Base-by-base conservation (phyloP, 1,140 invertebrate species). In the Parasteatoda tepidariorum region DNA sequence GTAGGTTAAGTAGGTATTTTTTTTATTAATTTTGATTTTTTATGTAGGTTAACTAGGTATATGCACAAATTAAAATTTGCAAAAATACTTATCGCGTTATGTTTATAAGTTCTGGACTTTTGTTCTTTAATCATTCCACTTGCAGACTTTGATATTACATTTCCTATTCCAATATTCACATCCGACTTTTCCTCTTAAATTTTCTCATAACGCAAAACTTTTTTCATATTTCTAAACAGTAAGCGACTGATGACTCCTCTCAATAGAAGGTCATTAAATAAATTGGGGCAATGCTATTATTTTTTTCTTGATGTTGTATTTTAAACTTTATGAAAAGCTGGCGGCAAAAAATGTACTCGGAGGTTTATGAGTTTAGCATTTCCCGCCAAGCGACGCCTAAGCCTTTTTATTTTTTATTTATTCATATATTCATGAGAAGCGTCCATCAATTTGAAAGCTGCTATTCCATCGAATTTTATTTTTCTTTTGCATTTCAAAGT, bases 301-400 rank as follows among this genome's bases (percentile, higher is more conserved):
- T 73, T 59, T 74, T 38, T 7, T 15, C 28, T 7, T 31, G 48
- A 30, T 22, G 22, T n/a, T 6, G 9, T n/a, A 57, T 73, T 33
- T 54, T 73, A 33, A 73, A 59, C 6, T 59, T 74, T 31, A 33
- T 74, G 34, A 59, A 74, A 4, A 31, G 31, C 48, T 48, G 13
- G 11, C 26, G 38, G 48, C 15, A 59, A 74, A 74, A 74, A 74
- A 33, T 13, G 30, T 34, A 54, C 28, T 59, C 31, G 24, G 68
- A 59, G 13, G 48, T 74, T 61, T 74, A 74, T 74, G 70, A 74
- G 70, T 74, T 74, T 74, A 28, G 70, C 55, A 59, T 74, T 74
- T 34, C 30, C 70, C 70, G 48, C 54, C 41, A 74, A 74, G 54
- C 24, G 48, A n/a, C 13, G n/a, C 70, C 26, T 59, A 74, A 74